These are phyloP conservation scores for Sinocyclocheilus anophthalmus DNA, from an alignment of 2,113 vertebrate genomes.

Conservation along the genomic window DNA sequence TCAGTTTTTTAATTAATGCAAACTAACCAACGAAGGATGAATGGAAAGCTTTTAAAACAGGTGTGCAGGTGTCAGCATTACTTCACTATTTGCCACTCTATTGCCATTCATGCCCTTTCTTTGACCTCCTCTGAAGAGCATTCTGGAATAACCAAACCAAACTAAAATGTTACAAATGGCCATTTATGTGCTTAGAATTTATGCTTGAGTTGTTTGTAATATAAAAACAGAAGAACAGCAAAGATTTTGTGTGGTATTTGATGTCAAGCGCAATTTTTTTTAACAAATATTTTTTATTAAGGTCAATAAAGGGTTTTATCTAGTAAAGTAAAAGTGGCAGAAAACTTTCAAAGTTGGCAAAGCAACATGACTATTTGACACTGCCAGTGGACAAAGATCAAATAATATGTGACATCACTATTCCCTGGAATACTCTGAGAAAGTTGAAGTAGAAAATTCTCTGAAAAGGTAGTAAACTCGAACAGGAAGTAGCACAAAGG, in stretches of 20 bases:
- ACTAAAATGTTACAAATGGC: conserved; percentile 65
- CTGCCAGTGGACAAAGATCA: conserved; percentile 69
- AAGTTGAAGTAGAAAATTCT: conserved; percentile 62
- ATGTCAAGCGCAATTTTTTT: background rate
- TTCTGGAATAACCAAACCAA: conserved; percentile 51
- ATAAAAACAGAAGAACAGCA: conserved; percentile 1
- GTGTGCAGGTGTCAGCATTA: conserved; percentile 11
- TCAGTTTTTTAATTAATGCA: background rate
- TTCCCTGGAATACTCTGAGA: conserved; percentile 66
- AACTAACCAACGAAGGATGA: background rate
- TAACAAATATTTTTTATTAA: background rate
- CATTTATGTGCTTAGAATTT: conserved; percentile 50
- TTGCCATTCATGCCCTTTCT: conserved; percentile 25
- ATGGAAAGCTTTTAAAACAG: conserved; percentile 11
- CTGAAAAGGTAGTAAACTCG: conserved; percentile 57
- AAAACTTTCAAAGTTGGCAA: conserved; percentile 61
- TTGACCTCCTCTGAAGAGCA: conserved; percentile 6
- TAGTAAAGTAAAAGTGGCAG: conserved; percentile 61
- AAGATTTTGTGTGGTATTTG: background rate
- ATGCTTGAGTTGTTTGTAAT: background rate
- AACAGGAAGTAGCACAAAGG: conserved; percentile 64
- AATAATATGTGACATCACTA: conserved; percentile 66
- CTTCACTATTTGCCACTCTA: conserved; percentile 20
- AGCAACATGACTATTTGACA: conserved; percentile 77
- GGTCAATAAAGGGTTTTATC: background rate